Base-by-base conservation (phyloP, 1,140 invertebrate species). In the Aradophagus sp. region DNA sequence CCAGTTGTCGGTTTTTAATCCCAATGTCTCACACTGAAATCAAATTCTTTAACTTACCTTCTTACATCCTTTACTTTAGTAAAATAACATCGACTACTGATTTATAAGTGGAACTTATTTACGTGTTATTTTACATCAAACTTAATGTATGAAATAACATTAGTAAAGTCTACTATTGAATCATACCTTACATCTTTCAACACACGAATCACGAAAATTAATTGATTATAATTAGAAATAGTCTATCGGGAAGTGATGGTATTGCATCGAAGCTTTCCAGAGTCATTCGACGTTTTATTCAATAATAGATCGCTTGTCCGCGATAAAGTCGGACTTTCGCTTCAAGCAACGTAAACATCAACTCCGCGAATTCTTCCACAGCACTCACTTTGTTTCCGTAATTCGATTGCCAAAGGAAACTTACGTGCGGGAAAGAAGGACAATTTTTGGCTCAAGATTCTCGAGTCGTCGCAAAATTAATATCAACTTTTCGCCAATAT, bases 141-240 rank as follows among this genome's bases (percentile, higher is more conserved):
- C n/a, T n/a, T n/a, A n/a, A n/a, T n/a, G n/a, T n/a, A n/a, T n/a
- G n/a, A n/a, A n/a, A n/a, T n/a, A n/a, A n/a, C n/a, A n/a, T n/a
- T n/a, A n/a, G n/a, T n/a, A n/a, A n/a, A n/a, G n/a, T n/a, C n/a
- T n/a, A n/a, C n/a, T n/a, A n/a, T n/a, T n/a, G n/a, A n/a, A n/a
- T n/a, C n/a, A n/a, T n/a, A n/a, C n/a, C n/a, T n/a, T n/a, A n/a
- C n/a, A 53, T 53, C 11, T 32, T 32, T 32, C 31, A 12, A 11
- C 15, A 12, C 8, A 20, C 5, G 10, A 31, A 52, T 52, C 26
- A 16, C 29, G 13, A n/a, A n/a, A n/a, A n/a, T 29, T 29, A 45
- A 67, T 67, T 38, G 53, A 44, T 44, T 67, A 67, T 67, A 52
- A 58, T 67, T 67, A 58, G 38, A 59, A 52, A 6, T 26, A 35